Base-by-base conservation (phyloP, 2,113 vertebrate species). In the Leucopternis melanops region DNA sequence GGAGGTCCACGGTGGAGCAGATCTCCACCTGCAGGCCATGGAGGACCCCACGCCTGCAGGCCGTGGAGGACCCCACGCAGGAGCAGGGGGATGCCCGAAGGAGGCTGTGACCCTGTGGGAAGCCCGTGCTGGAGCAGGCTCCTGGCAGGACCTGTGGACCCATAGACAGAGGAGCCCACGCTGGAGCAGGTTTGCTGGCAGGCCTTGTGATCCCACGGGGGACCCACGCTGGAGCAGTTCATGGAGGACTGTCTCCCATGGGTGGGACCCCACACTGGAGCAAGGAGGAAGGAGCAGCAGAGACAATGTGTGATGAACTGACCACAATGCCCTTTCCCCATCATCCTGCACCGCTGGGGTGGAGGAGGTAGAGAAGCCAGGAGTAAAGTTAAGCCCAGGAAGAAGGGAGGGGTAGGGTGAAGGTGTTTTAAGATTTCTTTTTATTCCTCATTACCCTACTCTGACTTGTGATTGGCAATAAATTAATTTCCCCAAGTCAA, bases 1-100 rank as follows among this genome's bases (percentile, higher is more conserved):
- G 8, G 40, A 47, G 38, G 13, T 5, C 9, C 16, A 36, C 9
- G 1, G 25, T 7, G 21, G 57, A 72, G 11, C 31, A 67, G 9
- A n/a, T 13, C 2, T 7, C 22, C 44, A n/a, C 23, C 31, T 50
- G 18, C 19, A 58, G 29, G 19, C 32, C 1, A 0, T 1, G 10
- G 44, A 67, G 8, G 31, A n/a, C 36, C 23, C 66, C 23, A 42
- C 3, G 0, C 38, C 38, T 50, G 18, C 19, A 58, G 29, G 19
- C 32, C 1, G 0, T 1, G 10, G 44, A 67, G 8, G 31, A n/a
- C 36, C 23, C 66, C 23, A 42, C 3, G 0, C 55, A 1, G 1
- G 31, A 29, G 25, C 25, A 55, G 14, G 36, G 3, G 12, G 52
- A 25, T 47, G 26, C 38, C 79, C 5, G 1, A 34, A 47, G 27